Percentiles rank a stretch among this genome's conserved stretches.
Evolutionary conservation across 2,888 invertebrate species (phyloP).

Genomic region (Oxytorus armatus): DNA sequence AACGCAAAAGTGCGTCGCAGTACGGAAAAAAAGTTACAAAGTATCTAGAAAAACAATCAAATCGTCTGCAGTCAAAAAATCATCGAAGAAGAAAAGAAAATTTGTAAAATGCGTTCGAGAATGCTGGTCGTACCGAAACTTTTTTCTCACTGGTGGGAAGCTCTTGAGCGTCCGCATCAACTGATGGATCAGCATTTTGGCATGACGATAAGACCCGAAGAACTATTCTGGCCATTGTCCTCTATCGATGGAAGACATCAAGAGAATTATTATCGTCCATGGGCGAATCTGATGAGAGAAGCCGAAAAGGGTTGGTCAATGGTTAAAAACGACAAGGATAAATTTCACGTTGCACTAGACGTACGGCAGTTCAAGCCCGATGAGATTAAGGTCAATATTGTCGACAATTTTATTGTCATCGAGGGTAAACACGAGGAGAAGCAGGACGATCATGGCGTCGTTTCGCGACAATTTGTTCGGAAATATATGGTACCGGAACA

Average conservation of each 20-base stretch:
- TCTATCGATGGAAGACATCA: constrained; percentile 69
- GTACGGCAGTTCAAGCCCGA: constrained; percentile 92
- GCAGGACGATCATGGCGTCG: constrained; percentile 89
- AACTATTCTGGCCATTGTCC: constrained; percentile 67
- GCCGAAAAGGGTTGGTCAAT: constrained; percentile 76
- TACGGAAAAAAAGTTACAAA: neutral
- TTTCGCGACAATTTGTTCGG: constrained; percentile 78
- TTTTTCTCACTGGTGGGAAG: constrained; percentile 75
- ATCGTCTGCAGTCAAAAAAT: no score
- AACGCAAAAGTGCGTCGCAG: no score
- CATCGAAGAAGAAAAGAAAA: neutral
- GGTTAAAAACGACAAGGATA: constrained; percentile 89
- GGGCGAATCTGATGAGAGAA: constrained; percentile 79
- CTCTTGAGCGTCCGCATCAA: constrained; percentile 75
- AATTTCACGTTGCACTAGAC: constrained; percentile 89
- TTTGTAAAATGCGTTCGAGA: constrained; percentile 65
- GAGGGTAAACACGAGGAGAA: constrained; percentile 94
- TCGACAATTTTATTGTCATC: constrained; percentile 88
- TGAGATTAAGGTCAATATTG: constrained; percentile 91
- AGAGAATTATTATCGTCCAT: constrained; percentile 73
- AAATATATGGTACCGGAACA: constrained; percentile 80
- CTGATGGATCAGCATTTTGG: constrained; percentile 81
- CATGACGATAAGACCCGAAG: constrained; percentile 72
- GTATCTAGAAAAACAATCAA: neutral
- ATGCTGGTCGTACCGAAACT: constrained; percentile 74